Conservation (phyloP, 2,113 vertebrate species). For the Ophiodon elongatus region DNA sequence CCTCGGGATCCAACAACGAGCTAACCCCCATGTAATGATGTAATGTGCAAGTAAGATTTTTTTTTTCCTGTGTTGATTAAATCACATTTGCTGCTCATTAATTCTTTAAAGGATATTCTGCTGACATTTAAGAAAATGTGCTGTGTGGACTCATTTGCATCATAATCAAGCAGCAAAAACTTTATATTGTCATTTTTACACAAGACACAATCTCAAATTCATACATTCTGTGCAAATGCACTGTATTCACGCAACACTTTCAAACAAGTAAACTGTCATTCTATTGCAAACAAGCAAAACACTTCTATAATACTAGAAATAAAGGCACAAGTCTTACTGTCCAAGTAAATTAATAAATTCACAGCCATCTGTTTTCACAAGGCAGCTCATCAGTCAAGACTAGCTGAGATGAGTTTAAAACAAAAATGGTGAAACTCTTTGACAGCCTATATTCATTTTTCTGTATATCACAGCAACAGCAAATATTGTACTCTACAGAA, state of each 20-base stretch:
- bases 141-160: neutral
- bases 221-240: slow-evolving; percentile 65
- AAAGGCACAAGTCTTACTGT: slow-evolving; percentile 50
- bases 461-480: slow-evolving; percentile 5
- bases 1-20: neutral
- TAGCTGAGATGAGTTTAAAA: slow-evolving; percentile 12
- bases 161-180: slow-evolving; percentile 1
- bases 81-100: slow-evolving; percentile 12
- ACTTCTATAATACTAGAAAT: slow-evolving; percentile 3
- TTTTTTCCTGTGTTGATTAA: slow-evolving; percentile 1
- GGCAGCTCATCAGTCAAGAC: slow-evolving; percentile 4
- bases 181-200: slow-evolving; percentile 29
- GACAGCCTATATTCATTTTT: neutral
- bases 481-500: neutral
- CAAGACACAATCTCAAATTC: slow-evolving; percentile 33
- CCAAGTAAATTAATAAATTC: slow-evolving; percentile 16
- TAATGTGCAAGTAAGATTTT: neutral
- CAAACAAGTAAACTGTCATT: slow-evolving; percentile 25
- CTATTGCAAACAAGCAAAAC: slow-evolving; percentile 35
- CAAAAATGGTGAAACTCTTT: slow-evolving; percentile 14
- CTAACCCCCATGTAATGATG: neutral
- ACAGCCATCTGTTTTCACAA: neutral
- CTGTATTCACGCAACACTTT: slow-evolving; percentile 30
- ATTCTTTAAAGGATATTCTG: neutral
- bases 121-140: neutral